Evolutionary conservation across 2,113 vertebrate genomes (phyloP), one percentile per base, ranked within the genome.

Genomic region (Chionomys nivalis): DNA sequence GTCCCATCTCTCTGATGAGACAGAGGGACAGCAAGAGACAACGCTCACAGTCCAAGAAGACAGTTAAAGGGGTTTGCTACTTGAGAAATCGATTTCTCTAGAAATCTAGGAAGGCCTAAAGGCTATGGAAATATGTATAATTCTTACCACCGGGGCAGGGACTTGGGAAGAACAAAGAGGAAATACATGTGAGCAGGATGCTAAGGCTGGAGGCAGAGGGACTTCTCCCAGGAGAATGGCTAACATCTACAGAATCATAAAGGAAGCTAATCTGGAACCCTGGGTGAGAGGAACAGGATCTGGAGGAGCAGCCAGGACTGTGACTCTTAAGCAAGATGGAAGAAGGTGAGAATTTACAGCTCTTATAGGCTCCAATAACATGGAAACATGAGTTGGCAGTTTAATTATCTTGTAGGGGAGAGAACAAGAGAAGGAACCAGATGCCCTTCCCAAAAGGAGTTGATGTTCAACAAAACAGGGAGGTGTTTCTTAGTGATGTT

Each of bases 1-100:
- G 6, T 63, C 17, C 55, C 26, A 39, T 91, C 24, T 44, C 72
- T 42, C 76, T 94, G 78, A 77, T 39, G 31, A 76, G 55, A 4
- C 26, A 73, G 88, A 75, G 61, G 44, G 88, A 36, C 6, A 81
- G 42, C 70, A 36, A 85, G 23, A n/a, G 23, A 33, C 65, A 52
- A 70, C 14, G 52, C 3, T 73, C 5, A 11, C 26, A 78, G 85
- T 39, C 73, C n/a, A 42, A 28, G 85, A 87, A 55, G 72, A 39
- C 55, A 61, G 63, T 55, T 44, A 42, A 23, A 61, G 72, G 58
- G 47, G 11, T 28, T 23, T 3, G 66, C 73, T 42, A 92, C 61
- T 95, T 52, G 87, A 63, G 91, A 87, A 58, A 85, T 73, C 39
- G 17, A 90, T 75, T 83, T 49, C 16, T 79, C 39, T 90, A 58